Base-by-base conservation (phyloP, 2,113 vertebrate species). In the Prionailurus bengalensis region DNA sequence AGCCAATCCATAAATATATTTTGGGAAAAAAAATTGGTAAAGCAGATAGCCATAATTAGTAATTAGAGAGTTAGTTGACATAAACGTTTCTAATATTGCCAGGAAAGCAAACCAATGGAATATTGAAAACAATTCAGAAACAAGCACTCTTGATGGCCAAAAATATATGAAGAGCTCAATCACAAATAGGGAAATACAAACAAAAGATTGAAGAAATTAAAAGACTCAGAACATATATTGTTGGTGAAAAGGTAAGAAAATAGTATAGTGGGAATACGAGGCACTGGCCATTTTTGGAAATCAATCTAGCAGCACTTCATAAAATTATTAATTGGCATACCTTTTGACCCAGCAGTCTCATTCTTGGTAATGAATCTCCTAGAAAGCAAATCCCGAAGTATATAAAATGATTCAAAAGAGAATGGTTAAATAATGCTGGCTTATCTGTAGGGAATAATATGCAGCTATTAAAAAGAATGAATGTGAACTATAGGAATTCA, bases 401-500 rank as follows among this genome's bases (percentile, higher is more conserved):
- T 66, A 94, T 53, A 82, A 93, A 85, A 51, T 33, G 79, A 78
- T 66, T 93, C 65, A 94, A 88, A 94, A 33, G 76, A 96, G 29
- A 78, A 81, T 89, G 78, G n/a, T 74, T 95, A 51, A 93, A 82
- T 94, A 89, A 92, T 70, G 55, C 82, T 82, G 14, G 29, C 36
- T 25, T 66, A 93, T 42, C 71, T 51, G 61, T 16, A 25, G 65
- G 53, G 36, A 96, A 63, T 94, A 96, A 93, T 94, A 95, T 61
- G 1, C 29, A 93, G 14, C 87, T 91, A 25, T 80, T 97, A 93
- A 94, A 94, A 96, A 66, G 42, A 95, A 92, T 68, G 27, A 94
- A 91, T 68, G 21, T 65, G 51, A 83, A 7, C 17, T 90, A 58
- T 7, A 83, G 68, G 33, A 58, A 76, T 82, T 93, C 33, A 1